Evolutionary conservation across 1,140 invertebrate genomes (phyloP), one percentile per base, ranked within the genome.

Genomic region (Tyrophagus putrescentiae): DNA sequence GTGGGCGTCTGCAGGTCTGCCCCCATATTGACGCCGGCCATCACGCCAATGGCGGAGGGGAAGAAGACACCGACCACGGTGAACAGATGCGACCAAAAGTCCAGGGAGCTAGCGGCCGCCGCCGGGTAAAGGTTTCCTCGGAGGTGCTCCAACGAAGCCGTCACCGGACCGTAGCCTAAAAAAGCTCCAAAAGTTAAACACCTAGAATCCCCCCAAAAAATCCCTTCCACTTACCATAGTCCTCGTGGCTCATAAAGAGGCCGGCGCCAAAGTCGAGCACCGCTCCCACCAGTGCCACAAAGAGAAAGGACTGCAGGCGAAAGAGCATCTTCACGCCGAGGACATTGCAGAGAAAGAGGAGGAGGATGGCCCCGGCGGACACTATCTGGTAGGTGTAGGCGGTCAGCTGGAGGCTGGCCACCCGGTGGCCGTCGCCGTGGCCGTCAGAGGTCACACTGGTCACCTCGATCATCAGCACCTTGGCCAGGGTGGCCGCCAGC

Each of bases 11-110:
- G 80, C 41, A 98, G 77, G 73, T 98, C 92, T 13, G 91, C 91
- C 72, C 89, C 93, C 92, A 98, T 97, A 71, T 97, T 97, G 64
- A 97, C 88, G 42, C 93, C 93, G 42, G 92, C 89, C 60, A 97
- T 77, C 48, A 97, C 87, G 27, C 90, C 90, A 59, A 89, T 87
- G 56, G 94, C 81, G 48, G 92, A 88, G 53, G 91, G 85, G 75
- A 95, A 89, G 74, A 93, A 91, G n/a, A 94, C 85, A 39, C 88
- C 89, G 73, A 92, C 89, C 45, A 92, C 86, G 16, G 83, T 86
- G 70, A 93, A 93, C 85, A 87, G 92, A 59, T 79, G 88, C 82
- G 18, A 79, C 80, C 52, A 54, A 31, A 31, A 31, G 3, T 1
- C 27, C 13, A 34, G 1, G 1, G 13, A 27, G 3, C 16, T 21